Conservation (phyloP, 2,113 vertebrate species). For the Apeltes quadracus region DNA sequence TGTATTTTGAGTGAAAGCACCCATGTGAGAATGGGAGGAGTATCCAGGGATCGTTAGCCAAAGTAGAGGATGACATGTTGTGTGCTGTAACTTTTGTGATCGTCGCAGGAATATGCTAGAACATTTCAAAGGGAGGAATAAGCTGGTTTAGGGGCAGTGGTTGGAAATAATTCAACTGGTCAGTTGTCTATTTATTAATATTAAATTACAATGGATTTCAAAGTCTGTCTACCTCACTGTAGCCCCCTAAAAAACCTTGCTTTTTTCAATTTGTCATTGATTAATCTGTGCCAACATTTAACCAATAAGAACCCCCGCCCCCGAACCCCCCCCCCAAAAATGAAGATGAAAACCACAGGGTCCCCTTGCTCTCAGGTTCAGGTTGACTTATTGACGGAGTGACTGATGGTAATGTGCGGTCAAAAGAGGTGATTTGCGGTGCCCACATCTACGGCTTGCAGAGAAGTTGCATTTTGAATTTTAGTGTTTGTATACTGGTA, state of each 20-base stretch:
- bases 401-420: conserved; percentile 70
- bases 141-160: conserved; percentile 69
- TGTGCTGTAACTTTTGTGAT: conserved; percentile 77
- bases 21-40: conserved; percentile 71
- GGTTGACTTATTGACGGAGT: conserved; percentile 72
- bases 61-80: conserved; percentile 79
- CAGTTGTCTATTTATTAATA: conserved; percentile 79
- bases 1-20: conserved; percentile 76
- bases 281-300: conserved; percentile 64
- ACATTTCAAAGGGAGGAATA: conserved; percentile 75
- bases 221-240: conserved; percentile 83
- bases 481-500: conserved; percentile 75
- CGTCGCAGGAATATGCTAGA: conserved; percentile 77
- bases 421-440: conserved; percentile 66
- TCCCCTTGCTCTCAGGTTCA: conserved; percentile 79
- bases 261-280: conserved; percentile 64
- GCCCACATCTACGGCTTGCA: conserved; percentile 69
- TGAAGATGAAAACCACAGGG: conserved; percentile 74
- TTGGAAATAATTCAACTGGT: conserved; percentile 75
- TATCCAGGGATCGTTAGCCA: conserved; percentile 81
- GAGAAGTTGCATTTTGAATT: conserved; percentile 72
- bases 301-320: conserved; percentile 41
- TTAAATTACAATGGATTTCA: conserved; percentile 75
- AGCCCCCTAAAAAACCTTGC: conserved; percentile 68
- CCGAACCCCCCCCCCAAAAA: conserved; percentile 33